A percentile compares a stretch with the other conserved stretches of the same genome.
Conservation (phyloP, 1,140 invertebrate genomes). For the Campodea augens region DNA sequence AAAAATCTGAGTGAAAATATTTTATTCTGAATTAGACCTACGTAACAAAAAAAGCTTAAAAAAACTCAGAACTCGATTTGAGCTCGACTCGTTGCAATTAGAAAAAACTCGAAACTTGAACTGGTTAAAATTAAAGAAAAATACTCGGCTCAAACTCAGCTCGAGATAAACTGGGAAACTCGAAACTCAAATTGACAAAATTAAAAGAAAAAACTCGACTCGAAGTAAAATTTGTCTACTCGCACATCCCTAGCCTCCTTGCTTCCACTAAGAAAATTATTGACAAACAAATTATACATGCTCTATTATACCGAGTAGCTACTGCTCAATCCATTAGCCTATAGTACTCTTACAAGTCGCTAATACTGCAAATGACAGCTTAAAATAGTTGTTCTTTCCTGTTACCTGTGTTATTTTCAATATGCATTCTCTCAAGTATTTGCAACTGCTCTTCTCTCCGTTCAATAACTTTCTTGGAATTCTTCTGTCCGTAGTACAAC, state of each 20-base stretch:
- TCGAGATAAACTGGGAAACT: too few species aligned
- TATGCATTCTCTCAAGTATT: constrained; percentile 15
- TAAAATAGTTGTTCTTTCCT: background rate
- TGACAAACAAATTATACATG: background rate
- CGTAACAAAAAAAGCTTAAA: too few species aligned
- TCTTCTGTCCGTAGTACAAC: constrained; percentile 16
- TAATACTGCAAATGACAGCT: background rate
- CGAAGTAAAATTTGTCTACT: too few species aligned
- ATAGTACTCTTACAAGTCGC: background rate
- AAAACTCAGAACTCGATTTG: too few species aligned
- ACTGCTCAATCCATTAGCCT: background rate
- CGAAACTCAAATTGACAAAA: too few species aligned
- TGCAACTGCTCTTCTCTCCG: constrained; percentile 14
- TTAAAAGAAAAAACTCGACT: too few species aligned
- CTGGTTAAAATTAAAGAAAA: too few species aligned
- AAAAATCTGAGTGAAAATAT: too few species aligned
- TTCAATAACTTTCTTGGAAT: constrained; percentile 17
- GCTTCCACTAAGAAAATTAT: background rate
- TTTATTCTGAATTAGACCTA: too few species aligned
- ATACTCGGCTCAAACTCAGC: too few species aligned
- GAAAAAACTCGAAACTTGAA: too few species aligned
- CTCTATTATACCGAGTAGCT: background rate
- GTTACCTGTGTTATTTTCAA: constrained; percentile 16
- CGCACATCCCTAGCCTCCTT: background rate
- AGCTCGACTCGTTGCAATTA: too few species aligned